phyloP scores from a whole-genome alignment of 1,140 invertebrate genomes.

The Paralvinella palmiformis region DNA sequence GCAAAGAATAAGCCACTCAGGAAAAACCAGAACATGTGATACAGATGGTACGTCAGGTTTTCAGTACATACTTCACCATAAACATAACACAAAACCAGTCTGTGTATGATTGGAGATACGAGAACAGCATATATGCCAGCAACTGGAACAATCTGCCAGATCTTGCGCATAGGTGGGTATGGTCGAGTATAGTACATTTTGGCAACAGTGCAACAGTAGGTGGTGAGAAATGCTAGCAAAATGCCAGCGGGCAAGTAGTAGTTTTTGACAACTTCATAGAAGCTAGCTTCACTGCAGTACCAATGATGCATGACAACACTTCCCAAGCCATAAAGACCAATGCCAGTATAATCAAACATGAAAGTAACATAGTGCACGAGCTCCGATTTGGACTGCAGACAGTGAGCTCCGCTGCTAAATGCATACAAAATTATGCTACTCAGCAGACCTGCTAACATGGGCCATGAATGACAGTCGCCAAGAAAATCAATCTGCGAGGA shows the following conservation, averaged over 20 bases:
- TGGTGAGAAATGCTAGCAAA: constrained; percentile 31
- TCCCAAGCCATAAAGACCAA: constrained; percentile 45
- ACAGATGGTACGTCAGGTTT: constrained; percentile 34
- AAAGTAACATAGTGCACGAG: constrained; percentile 44
- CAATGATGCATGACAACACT: constrained; percentile 42
- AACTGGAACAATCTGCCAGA: constrained; percentile 44
- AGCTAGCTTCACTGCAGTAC: constrained; percentile 34
- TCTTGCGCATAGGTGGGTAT: constrained; percentile 41
- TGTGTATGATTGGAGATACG: constrained; percentile 39
- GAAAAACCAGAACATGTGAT: constrained; percentile 44
- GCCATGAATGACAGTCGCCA: constrained; percentile 44
- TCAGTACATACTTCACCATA: constrained; percentile 27
- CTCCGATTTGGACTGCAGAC: constrained; percentile 42
- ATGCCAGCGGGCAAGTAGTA: constrained; percentile 31
- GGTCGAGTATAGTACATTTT: constrained; percentile 38
- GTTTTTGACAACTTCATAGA: constrained; percentile 7
- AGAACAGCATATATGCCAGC: constrained; percentile 39
- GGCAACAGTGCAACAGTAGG: constrained; percentile 35
- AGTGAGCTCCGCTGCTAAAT: constrained; percentile 41
- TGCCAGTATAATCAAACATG: constrained; percentile 47
- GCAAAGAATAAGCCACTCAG: constrained; percentile 43
- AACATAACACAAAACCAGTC: constrained; percentile 23
- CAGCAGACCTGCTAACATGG: constrained; percentile 34
- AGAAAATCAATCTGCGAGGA: constrained; percentile 34
- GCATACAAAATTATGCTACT: constrained; percentile 40